Base-by-base conservation (phyloP, 1,140 invertebrate species). In the Drosophila bipectinata region DNA sequence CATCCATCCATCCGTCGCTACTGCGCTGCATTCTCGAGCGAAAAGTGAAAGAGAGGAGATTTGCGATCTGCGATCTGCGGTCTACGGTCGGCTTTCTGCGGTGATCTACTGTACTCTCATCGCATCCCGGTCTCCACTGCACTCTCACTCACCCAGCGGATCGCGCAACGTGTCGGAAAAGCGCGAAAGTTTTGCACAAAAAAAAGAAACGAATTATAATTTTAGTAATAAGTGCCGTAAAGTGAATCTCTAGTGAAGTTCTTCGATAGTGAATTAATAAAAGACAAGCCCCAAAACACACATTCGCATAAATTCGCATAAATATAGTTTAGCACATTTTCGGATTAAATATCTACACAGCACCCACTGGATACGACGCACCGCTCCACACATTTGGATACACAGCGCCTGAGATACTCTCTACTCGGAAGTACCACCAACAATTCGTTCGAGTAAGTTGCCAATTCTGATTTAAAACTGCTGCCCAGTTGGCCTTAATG, bases 391-490 rank as follows among this genome's bases (percentile, higher is more conserved):
- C 72, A 75, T 49, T 85, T 85, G 82, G 82, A 87, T 85, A 85
- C 78, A 64, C 62, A 78, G 69, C 60, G 49, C 64, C 73, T 66
- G 63, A 71, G 67, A 71, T 69, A 69, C 64, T 69, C 64, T 69
- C 52, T 30, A 69, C 52, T 71, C 34, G 63, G 67, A 61, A 77
- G 63, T 75, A 63, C 68, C 68, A 77, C 54, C 62, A 72, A 63
- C 56, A 87, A 85, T 82, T 88, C 75, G 78, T 67, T 82, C 63
- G 82, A 85, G 82, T 85, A 85, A 85, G 82, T 85, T 24, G 8
- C 26, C 51, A 45, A 52, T 32, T 74, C n/a, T 53, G 39, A 63
- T 53, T 56, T 56, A 10, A 49, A 74, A 18, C 32, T 15, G 26
- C n/a, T 26, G 5, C 1, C 8, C 30, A 45, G 24, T 8, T 7